A percentile compares a stretch with the other conserved stretches of the same genome.
Conservation (phyloP, 1,140 invertebrate genomes). For the Neodiprion fabricii region DNA sequence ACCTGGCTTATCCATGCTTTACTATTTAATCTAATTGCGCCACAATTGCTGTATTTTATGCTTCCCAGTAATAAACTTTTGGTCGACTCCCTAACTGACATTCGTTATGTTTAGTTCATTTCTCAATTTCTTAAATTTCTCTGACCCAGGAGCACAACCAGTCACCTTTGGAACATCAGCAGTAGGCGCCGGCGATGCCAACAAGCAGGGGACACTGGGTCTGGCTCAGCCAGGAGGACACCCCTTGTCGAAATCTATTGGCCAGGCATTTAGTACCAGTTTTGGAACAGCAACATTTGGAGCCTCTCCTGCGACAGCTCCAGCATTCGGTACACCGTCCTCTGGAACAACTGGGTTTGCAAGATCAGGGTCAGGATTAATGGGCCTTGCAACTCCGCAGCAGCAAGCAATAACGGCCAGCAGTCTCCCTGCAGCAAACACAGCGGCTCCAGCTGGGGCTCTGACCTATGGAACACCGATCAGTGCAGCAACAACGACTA, state of each 20-base stretch:
- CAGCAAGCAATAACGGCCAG: conserved; percentile 10
- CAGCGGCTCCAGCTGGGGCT: neutral
- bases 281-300: conserved; percentile 13
- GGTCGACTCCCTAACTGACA: no score
- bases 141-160: conserved; percentile 2
- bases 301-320: neutral
- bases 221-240: conserved; percentile 23
- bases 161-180: conserved; percentile 22
- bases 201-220: conserved; percentile 21
- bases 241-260: conserved; percentile 21
- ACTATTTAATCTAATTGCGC: no score
- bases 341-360: neutral
- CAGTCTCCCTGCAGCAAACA: conserved; percentile 10
- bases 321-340: conserved; percentile 7
- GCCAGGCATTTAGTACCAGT: neutral
- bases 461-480: conserved; percentile 29
- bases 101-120: neutral
- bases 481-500: conserved; percentile 35
- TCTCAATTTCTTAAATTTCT: no score
- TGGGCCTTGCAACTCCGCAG: neutral
- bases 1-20: no score
- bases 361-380: conserved; percentile 22
- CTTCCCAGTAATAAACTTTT: no score
- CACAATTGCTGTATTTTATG: no score
- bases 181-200: conserved; percentile 33